These are phyloP conservation scores for Carduelis carduelis DNA, from an alignment of 2,797 vertebrate genomes.

Conservation along the genomic window DNA sequence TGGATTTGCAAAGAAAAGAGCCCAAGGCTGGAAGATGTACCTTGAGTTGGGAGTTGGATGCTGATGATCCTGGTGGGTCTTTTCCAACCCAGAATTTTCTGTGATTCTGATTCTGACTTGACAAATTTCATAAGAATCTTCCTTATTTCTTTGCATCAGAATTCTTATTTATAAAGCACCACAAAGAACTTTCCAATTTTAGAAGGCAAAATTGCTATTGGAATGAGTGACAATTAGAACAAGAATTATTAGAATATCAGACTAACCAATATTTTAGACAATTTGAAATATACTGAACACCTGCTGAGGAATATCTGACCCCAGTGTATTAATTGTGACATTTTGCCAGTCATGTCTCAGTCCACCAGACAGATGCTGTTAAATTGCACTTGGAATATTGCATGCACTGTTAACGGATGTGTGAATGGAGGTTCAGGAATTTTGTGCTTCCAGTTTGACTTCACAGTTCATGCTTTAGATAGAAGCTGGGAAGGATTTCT, in stretches of 20 bases:
- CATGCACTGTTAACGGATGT: too few relatives aligned
- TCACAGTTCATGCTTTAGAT: not conserved
- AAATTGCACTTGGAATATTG: not conserved
- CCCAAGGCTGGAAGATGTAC: not conserved
- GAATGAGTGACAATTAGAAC: accelerated
- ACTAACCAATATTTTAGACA: not conserved
- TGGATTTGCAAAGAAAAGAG: not conserved
- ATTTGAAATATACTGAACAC: not conserved
- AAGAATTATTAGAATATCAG: not conserved
- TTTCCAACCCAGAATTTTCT: not conserved
- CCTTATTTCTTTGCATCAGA: not conserved
- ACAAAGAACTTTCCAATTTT: not conserved
- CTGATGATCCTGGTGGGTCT: too few relatives aligned
- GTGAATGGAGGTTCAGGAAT: not conserved
- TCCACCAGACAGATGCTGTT: not conserved
- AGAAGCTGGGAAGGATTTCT: not conserved
- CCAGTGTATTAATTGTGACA: not conserved
- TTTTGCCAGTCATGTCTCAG: not conserved
- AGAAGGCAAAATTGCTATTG: not conserved
- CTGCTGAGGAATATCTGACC: not conserved
- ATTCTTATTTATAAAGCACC: not conserved
- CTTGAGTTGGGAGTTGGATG: not conserved
- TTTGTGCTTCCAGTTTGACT: too few relatives aligned
- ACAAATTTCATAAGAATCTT: not conserved
- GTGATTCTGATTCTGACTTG: not conserved